A percentile compares a stretch with the other conserved stretches of the same genome.
These are phyloP conservation scores for Formicarius rufipectus DNA, from an alignment of 2,113 vertebrate species.

Conservation along the genomic window DNA sequence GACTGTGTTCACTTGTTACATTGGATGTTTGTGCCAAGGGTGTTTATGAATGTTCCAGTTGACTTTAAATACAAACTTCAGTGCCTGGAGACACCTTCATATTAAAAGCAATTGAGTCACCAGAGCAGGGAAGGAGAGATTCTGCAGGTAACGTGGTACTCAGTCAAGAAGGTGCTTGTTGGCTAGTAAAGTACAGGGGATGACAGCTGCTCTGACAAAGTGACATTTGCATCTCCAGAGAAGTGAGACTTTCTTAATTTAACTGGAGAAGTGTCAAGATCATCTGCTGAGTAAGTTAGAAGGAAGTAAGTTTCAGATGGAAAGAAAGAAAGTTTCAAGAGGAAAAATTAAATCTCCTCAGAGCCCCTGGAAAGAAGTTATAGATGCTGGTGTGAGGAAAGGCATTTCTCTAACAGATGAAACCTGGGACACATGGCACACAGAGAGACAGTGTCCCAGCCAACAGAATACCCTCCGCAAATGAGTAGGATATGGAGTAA, in stretches of 20 bases:
- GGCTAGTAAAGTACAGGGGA: constrained; percentile 19
- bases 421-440: background rate
- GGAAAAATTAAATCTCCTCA: background rate
- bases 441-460: background rate
- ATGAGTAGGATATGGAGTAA: background rate
- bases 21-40: background rate
- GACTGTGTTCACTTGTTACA: background rate
- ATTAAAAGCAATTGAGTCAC: background rate
- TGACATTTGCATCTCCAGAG: constrained; percentile 53
- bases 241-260: constrained; percentile 62
- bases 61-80: background rate
- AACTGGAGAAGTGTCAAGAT: constrained; percentile 46
- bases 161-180: constrained; percentile 2
- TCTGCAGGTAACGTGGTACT: constrained; percentile 9
- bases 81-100: background rate
- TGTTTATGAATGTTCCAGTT: background rate
- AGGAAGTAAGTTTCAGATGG: background rate
- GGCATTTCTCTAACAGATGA: background rate
- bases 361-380: background rate
- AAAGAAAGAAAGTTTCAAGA: constrained; percentile 11
- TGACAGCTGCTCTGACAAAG: constrained; percentile 55
- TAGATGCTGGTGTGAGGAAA: background rate
- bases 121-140: background rate
- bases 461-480: background rate
- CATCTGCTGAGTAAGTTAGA: constrained; percentile 37